These are phyloP conservation scores for Ficedula albicollis DNA, from an alignment of 2,797 vertebrate species.

Conservation along the genomic window DNA sequence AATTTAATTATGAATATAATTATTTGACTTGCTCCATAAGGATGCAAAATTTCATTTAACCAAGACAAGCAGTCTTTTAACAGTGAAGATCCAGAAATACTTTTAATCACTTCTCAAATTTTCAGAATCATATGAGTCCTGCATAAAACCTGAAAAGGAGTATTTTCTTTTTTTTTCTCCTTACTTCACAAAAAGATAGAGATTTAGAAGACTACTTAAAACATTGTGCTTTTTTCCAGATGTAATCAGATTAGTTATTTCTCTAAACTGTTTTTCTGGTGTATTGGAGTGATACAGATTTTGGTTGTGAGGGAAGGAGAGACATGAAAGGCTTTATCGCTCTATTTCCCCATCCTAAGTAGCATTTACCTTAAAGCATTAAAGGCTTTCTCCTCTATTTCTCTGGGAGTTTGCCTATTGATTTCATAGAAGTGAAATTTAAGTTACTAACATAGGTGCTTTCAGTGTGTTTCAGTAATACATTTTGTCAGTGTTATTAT, in stretches of 20 bases:
- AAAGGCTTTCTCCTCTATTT: not conserved
- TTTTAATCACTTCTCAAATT: not conserved
- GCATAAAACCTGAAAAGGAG: not conserved
- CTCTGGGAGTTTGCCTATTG: not conserved
- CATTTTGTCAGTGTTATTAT: constrained; percentile 28
- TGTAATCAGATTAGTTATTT: not conserved
- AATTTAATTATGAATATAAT: not conserved
- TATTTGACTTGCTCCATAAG: not conserved
- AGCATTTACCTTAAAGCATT: not conserved
- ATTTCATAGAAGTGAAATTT: not conserved
- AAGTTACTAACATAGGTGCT: not conserved
- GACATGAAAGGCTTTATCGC: not conserved
- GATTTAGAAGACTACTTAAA: not conserved
- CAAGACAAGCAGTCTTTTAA: not conserved
- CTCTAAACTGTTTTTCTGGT: not conserved
- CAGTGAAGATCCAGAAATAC: not conserved
- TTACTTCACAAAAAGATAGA: not conserved
- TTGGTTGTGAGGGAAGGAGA: not conserved
- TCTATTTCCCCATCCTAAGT: not conserved
- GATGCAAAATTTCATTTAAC: not conserved
- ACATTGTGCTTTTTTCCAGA: not conserved
- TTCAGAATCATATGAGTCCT: not conserved
- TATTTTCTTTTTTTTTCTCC: not conserved
- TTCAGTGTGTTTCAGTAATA: constrained; percentile 6
- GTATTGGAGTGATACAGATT: not conserved